Evolutionary conservation across 2,113 vertebrate species (phyloP), one percentile per base, ranked within the genome.

Genomic region (Hyperopisus bebe): DNA sequence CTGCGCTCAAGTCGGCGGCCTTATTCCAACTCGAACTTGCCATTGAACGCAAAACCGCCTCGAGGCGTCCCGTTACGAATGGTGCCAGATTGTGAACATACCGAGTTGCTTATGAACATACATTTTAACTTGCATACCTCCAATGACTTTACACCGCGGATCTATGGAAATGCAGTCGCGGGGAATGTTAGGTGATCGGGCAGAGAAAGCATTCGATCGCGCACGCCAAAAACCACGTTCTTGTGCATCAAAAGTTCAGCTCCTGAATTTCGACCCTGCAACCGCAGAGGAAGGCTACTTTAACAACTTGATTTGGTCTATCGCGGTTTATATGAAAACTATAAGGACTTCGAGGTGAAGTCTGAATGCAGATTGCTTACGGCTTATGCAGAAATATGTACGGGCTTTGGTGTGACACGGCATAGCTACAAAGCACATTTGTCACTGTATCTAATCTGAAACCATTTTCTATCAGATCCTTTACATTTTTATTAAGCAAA

Each of bases 1-100:
- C 77, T 13, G 27, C 21, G 42, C 50, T 88, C n/a, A 62, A 88
- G 87, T 88, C 58, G 24, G 19, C 83, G 80, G 48, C 50, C 88
- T 89, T 80, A 86, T 86, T 89, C 88, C 44, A 85, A 89, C 87
- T 77, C 77, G 66, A 77, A 77, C 88, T 88, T 74, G n/a, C 62
- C 62, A 21, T 50, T 88, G 88, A 74, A 51, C 88, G 8, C 48
- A 70, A 70, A n/a, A 9, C 62, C 27, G 62, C 62, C 62, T 27
- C 62, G 3, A 31, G 62, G 62, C 62, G 3, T 70, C 62, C 62
- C 62, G 11, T 31, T 27, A 66, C 62, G 27, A 50, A 42, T 50
- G 62, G 55, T 44, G 35, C 44, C n/a, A 88, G 88, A 50, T 31
- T 27, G 62, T 27, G 62, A 31, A 70, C 62, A 70, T 27, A 70